Percentiles rank a stretch among this genome's conserved stretches.
Evolutionary conservation across 2,888 invertebrate species (phyloP).

Genomic region (Sussaba pulchella): DNA sequence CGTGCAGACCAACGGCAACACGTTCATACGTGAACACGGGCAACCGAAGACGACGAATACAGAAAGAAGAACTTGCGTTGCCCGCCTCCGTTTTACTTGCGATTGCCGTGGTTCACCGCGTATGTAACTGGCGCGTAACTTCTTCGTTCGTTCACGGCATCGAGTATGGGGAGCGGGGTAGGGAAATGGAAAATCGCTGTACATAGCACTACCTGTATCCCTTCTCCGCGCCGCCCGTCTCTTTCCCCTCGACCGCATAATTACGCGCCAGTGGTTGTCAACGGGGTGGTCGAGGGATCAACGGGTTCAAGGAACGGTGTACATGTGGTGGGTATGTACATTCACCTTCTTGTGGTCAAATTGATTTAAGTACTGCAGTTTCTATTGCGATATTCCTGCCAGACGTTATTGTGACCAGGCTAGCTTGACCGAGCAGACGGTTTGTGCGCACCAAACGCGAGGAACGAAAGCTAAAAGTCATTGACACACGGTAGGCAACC

Average conservation of each 20-base stretch:
- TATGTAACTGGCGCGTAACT: conserved; percentile 74
- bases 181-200: conserved; percentile 21
- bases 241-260: conserved; percentile 32
- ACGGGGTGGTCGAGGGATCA: conserved; percentile 86
- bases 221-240: background rate
- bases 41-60: conserved; percentile 28
- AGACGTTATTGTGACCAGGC: conserved; percentile 31
- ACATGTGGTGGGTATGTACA: conserved; percentile 3
- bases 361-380: conserved; percentile 44
- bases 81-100: conserved; percentile 58
- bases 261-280: conserved; percentile 84
- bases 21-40: conserved; percentile 28
- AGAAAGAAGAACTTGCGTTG: conserved; percentile 36
- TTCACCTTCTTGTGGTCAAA: conserved; percentile 22
- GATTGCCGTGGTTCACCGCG: conserved; percentile 66
- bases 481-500: conserved; percentile 54
- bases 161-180: conserved; percentile 14
- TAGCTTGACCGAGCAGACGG: conserved; percentile 42
- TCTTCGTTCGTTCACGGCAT: conserved; percentile 52
- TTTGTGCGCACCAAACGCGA: background rate
- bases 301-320: conserved; percentile 68
- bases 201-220: conserved; percentile 8
- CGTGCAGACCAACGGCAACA: conserved; percentile 34
- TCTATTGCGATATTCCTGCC: conserved; percentile 32
- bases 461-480: conserved; percentile 45